phyloP scores from a whole-genome alignment of 1,140 invertebrate genomes.

The Magallana gigas region DNA sequence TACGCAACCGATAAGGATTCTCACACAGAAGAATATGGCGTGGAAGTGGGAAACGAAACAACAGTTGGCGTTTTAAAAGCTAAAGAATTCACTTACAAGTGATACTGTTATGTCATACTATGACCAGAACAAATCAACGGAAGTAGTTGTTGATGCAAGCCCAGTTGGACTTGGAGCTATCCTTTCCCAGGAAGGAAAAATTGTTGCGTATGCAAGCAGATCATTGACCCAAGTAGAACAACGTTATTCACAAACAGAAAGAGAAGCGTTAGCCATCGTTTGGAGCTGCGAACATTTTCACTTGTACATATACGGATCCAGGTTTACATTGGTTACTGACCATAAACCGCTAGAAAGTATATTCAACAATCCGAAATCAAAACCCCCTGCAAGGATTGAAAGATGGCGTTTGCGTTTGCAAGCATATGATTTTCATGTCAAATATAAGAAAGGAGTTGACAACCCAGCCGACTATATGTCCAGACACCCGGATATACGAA shows the following conservation, averaged over 20 bases:
- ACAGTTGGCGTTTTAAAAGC: conserved; percentile 54
- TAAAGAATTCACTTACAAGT: conserved; percentile 48
- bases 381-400: conserved; percentile 47
- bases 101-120: conserved; percentile 62
- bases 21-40: conserved; percentile 50
- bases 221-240: conserved; percentile 44
- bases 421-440: conserved; percentile 48
- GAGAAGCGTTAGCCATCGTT: conserved; percentile 50
- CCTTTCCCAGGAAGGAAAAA: conserved; percentile 45
- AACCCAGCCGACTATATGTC: conserved; percentile 64
- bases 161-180: conserved; percentile 57
- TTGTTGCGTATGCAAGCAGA: conserved; percentile 45
- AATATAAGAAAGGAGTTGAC: conserved; percentile 2
- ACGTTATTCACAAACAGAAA: conserved; percentile 56
- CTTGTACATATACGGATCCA: conserved; percentile 33
- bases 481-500: conserved; percentile 29
- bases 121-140: conserved; percentile 51
- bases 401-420: conserved; percentile 60
- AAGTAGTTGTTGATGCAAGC: conserved; percentile 57
- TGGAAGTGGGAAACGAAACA: conserved; percentile 59
- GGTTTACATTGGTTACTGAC: conserved; percentile 44
- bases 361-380: conserved; percentile 48
- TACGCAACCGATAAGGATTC: conserved; percentile 55
- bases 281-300: conserved; percentile 48
- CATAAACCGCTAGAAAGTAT: conserved; percentile 43